A percentile compares a stretch with the other conserved stretches of the same genome.
Conservation (phyloP, 2,888 invertebrate species). For the Diaperis boleti region DNA sequence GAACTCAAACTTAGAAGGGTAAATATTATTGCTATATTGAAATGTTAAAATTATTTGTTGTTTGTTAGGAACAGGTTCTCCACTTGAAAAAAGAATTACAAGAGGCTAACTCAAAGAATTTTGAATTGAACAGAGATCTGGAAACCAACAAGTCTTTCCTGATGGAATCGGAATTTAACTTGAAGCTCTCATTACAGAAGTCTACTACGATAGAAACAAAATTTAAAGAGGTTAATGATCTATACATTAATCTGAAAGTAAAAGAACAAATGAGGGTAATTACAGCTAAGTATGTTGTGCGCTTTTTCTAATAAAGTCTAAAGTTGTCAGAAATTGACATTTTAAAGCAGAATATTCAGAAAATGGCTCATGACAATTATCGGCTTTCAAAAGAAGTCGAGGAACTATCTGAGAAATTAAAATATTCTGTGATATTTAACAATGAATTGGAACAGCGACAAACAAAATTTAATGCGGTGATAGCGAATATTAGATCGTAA, state of each 20-base stretch:
- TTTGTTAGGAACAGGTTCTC: conserved; percentile 49
- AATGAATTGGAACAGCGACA: conserved; percentile 21
- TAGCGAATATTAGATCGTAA: conserved; percentile 15
- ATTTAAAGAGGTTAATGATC: conserved; percentile 46
- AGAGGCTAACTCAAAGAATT: conserved; percentile 43
- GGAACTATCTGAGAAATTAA: conserved; percentile 20
- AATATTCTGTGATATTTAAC: conserved; percentile 3
- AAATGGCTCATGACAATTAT: conserved; percentile 16
- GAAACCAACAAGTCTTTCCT: conserved; percentile 43
- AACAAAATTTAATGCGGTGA: conserved; percentile 1
- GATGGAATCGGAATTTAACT: conserved; percentile 50
- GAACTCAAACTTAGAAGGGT: conserved; percentile 29
- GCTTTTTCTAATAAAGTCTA: no score
- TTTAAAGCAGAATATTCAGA: conserved; percentile 11
- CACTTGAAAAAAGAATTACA: conserved; percentile 49
- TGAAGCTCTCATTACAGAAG: conserved; percentile 48
- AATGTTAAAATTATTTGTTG: not conserved
- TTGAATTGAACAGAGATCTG: conserved; percentile 43
- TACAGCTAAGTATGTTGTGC: no score
- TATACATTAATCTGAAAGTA: conserved; percentile 47
- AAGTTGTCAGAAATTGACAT: conserved; percentile 17
- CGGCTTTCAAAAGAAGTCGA: conserved; percentile 10
- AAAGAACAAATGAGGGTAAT: conserved; percentile 51
- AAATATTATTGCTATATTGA: not conserved
- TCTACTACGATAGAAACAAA: conserved; percentile 46